Percentiles rank a stretch among this genome's conserved stretches.
phyloP scores from a whole-genome alignment of 2,888 invertebrate species.

The Megamerina dolium region DNA sequence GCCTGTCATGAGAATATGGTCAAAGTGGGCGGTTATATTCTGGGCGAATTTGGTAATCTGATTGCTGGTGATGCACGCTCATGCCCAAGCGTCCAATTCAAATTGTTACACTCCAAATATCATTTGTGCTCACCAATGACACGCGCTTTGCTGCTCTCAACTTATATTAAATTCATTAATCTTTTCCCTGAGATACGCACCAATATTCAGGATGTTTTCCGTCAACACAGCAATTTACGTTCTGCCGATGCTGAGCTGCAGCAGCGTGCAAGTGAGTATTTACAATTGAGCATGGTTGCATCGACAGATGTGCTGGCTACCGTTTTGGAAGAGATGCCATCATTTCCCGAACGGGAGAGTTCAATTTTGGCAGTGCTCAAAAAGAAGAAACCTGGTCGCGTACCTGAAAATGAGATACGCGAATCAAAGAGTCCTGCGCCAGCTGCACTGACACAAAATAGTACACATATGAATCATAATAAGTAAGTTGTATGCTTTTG shows the following conservation, averaged over 20 bases:
- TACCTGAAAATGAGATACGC: slow-evolving; percentile 80
- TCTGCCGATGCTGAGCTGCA: slow-evolving; percentile 98
- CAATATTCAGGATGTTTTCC: slow-evolving; percentile 91
- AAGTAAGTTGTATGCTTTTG: slow-evolving; percentile 15
- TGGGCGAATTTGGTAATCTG: slow-evolving; percentile 98
- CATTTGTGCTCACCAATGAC: slow-evolving; percentile 97
- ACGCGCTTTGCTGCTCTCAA: slow-evolving; percentile 89
- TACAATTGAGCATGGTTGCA: slow-evolving; percentile 92
- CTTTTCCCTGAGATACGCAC: slow-evolving; percentile 97
- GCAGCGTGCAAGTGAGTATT: slow-evolving; percentile 95
- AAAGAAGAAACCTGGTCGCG: slow-evolving; percentile 94
- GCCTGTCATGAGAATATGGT: slow-evolving; percentile 99
- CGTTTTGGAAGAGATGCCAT: slow-evolving; percentile 99
- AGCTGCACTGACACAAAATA: slow-evolving; percentile 44
- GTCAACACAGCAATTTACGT: slow-evolving; percentile 89
- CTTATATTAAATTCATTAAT: slow-evolving; percentile 99
- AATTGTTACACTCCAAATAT: slow-evolving; percentile 96
- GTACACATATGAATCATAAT: slow-evolving; percentile 51
- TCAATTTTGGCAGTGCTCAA: slow-evolving; percentile 96
- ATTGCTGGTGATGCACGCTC: slow-evolving; percentile 98
- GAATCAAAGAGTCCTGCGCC: slow-evolving; percentile 71
- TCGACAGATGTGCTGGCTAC: slow-evolving; percentile 96
- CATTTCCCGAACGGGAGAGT: slow-evolving; percentile 97
- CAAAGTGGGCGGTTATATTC: slow-evolving; percentile 98
- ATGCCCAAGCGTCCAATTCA: slow-evolving; percentile 95